Evolutionary conservation across 2,113 vertebrate genomes (phyloP).

Genomic region (Myotis brandtii): DNA sequence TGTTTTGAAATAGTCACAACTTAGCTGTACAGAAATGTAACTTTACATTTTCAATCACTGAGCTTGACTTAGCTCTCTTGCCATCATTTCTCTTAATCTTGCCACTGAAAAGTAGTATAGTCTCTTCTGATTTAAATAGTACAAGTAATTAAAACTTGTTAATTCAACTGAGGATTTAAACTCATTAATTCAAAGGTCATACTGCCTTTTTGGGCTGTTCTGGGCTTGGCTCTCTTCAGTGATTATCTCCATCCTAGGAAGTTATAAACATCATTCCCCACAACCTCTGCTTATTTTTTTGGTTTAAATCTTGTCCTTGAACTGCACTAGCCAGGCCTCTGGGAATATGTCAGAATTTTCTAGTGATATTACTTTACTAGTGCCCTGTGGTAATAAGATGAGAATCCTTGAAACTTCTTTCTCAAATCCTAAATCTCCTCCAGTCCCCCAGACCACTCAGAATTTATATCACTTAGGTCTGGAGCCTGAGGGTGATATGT

Average conservation of each 20-base stretch:
- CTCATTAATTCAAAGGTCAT: slow-evolving; percentile 48
- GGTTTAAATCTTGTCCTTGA: not conserved
- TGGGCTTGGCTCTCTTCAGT: not conserved
- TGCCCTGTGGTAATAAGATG: not conserved
- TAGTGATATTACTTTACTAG: not conserved
- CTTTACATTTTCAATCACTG: not conserved
- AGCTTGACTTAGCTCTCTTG: not conserved
- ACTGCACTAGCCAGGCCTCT: not conserved
- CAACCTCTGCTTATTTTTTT: not conserved
- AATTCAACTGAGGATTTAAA: slow-evolving; percentile 40
- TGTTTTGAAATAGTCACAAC: not conserved
- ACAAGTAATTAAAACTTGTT: slow-evolving; percentile 43
- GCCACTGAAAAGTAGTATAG: not conserved
- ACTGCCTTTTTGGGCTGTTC: not conserved
- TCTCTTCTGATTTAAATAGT: slow-evolving; percentile 47
- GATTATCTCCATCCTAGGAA: not conserved
- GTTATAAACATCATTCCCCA: not conserved
- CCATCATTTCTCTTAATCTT: not conserved
- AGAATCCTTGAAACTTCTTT: not conserved
- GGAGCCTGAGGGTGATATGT: not conserved
- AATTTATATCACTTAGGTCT: not conserved
- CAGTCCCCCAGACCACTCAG: not conserved
- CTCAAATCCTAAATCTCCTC: not conserved
- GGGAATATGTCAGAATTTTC: not conserved
- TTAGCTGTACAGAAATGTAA: not conserved